Percentiles rank a stretch among this genome's conserved stretches.
These are phyloP conservation scores for Ophioninae sp. DNA, from an alignment of 2,888 invertebrate species.

Conservation along the genomic window DNA sequence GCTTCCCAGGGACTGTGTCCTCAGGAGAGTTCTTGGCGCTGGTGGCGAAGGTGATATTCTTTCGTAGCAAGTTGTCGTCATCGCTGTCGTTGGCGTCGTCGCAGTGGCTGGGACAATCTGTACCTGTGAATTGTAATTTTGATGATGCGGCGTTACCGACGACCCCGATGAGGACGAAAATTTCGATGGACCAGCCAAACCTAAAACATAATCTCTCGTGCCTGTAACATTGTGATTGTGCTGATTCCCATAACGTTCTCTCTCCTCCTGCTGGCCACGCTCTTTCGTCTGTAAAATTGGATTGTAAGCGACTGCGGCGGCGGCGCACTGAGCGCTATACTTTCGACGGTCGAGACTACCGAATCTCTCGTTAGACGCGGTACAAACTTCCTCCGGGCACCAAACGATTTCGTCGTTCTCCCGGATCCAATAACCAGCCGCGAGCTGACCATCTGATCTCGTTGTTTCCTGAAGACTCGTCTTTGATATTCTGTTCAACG, in stretches of 20 bases:
- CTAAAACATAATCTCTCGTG: conserved; percentile 62
- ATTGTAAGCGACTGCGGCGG: conserved; percentile 58
- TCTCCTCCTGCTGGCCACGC: conserved; percentile 50
- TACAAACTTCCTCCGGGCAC: conserved; percentile 73
- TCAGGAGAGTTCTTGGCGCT: conserved; percentile 78
- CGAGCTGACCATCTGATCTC: conserved; percentile 61
- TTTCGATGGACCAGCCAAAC: conserved; percentile 60
- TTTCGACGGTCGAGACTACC: conserved; percentile 85
- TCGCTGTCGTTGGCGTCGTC: conserved; percentile 9
- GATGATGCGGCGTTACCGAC: conserved; percentile 57
- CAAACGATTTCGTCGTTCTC: conserved; percentile 78
- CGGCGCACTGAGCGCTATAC: conserved; percentile 73
- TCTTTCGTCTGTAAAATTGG: conserved; percentile 46
- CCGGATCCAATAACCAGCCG: conserved; percentile 76
- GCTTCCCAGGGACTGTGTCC: conserved; percentile 84
- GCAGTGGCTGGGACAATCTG: conserved; percentile 13
- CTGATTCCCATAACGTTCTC: conserved; percentile 39
- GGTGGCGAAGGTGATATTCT: conserved; percentile 66
- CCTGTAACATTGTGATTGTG: conserved; percentile 44
- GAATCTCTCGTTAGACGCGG: conserved; percentile 79
- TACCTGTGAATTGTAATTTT: conserved; percentile 63
- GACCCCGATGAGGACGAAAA: conserved; percentile 51
- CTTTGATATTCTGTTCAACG: conserved; percentile 43
- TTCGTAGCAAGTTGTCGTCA: conserved; percentile 48
- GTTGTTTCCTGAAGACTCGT: conserved; percentile 48